phyloP scores from a whole-genome alignment of 2,797 vertebrate genomes.

The Nyctibius grandis region DNA sequence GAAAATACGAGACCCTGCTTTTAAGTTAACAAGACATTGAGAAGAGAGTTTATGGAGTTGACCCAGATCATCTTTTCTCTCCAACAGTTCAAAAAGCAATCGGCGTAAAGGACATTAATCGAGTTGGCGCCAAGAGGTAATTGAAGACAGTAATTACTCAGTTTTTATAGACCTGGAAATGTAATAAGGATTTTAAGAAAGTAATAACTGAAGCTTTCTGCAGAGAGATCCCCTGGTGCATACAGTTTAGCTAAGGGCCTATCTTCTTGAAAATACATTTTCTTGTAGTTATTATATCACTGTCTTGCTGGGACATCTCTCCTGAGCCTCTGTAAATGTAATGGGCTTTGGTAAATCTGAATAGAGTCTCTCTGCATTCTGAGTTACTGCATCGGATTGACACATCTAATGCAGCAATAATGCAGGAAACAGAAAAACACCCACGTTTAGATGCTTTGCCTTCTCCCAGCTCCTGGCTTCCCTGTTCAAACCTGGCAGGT shows the following conservation, averaged over 20 bases:
- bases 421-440: not conserved
- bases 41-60: slow-evolving; percentile 20
- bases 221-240: slow-evolving; percentile 40
- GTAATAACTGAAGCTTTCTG: slow-evolving; percentile 50
- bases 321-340: slow-evolving; percentile 1
- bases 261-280: slow-evolving; percentile 47
- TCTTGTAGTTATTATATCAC: slow-evolving; percentile 47
- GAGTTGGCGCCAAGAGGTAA: slow-evolving; percentile 50
- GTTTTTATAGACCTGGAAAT: slow-evolving; percentile 52
- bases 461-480: not conserved
- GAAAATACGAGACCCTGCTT: not conserved
- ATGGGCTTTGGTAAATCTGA: not conserved
- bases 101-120: slow-evolving; percentile 12
- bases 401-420: not conserved
- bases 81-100: slow-evolving; percentile 51
- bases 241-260: slow-evolving; percentile 47
- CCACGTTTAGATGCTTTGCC: not conserved
- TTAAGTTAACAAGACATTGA: not conserved
- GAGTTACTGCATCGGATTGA: not conserved
- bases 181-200: slow-evolving; percentile 60
- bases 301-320: slow-evolving; percentile 55
- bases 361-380: not conserved
- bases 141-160: slow-evolving; percentile 61
- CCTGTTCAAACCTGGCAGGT: not conserved
- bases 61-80: slow-evolving; percentile 55